Conservation (phyloP, 2,888 invertebrate species). For the Drosophila kanekoi region DNA sequence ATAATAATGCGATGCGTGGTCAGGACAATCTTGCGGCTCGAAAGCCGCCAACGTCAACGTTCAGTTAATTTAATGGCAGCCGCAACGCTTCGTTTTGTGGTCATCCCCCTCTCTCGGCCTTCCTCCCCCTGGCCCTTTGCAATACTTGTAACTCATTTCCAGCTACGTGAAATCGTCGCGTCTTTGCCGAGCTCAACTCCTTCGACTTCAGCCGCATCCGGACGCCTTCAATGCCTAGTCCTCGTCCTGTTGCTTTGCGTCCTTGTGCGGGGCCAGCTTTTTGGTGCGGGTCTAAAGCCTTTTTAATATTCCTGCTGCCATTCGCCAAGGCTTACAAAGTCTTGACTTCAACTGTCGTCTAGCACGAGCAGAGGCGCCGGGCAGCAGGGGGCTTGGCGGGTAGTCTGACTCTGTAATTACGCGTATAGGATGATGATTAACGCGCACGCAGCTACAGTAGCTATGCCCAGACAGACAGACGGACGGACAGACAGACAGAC, state of each 20-base stretch:
- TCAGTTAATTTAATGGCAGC: slow-evolving; percentile 58
- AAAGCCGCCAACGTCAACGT: slow-evolving; percentile 13
- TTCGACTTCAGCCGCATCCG: slow-evolving; percentile 6
- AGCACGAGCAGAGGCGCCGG: slow-evolving; percentile 10
- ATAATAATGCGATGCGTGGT: slow-evolving; percentile 53
- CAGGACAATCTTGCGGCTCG: slow-evolving; percentile 46
- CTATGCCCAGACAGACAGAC: slow-evolving; percentile 29
- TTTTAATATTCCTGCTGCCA: slow-evolving; percentile 75
- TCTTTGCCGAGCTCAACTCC: slow-evolving; percentile 45
- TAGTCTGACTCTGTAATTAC: slow-evolving; percentile 77
- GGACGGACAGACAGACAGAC: slow-evolving; percentile 14
- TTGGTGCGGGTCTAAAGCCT: slow-evolving; percentile 53
- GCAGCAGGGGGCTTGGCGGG: neutral
- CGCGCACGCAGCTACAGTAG: slow-evolving; percentile 65
- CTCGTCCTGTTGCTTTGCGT: slow-evolving; percentile 8
- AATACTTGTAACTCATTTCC: slow-evolving; percentile 26
- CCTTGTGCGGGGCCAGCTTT: slow-evolving; percentile 24
- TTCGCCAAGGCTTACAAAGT: slow-evolving; percentile 32
- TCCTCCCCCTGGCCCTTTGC: neutral
- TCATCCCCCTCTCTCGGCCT: slow-evolving; percentile 1
- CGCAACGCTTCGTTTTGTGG: slow-evolving; percentile 57
- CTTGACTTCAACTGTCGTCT: slow-evolving; percentile 36
- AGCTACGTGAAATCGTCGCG: slow-evolving; percentile 42
- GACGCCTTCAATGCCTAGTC: too few species aligned
- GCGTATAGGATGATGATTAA: slow-evolving; percentile 83